phyloP scores from a whole-genome alignment of 2,797 vertebrate species.

The Tragopan temminckii region DNA sequence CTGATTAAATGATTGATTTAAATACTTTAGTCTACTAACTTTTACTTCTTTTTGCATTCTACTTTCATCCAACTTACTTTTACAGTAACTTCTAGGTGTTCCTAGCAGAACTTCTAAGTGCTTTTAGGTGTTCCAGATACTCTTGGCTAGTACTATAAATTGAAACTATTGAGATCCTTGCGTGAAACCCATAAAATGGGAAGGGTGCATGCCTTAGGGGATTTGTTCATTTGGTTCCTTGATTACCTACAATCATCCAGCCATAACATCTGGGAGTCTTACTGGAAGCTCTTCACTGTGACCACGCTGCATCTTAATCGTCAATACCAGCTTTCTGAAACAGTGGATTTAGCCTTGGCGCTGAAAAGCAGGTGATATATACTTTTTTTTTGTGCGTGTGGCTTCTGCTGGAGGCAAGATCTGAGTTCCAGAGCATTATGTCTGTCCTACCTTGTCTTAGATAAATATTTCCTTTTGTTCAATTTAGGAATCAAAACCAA shows the following conservation, averaged over 20 bases:
- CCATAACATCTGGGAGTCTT: slow-evolving; percentile 53
- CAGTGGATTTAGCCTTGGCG: slow-evolving; percentile 69
- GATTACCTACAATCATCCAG: slow-evolving; percentile 56
- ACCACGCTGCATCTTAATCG: slow-evolving; percentile 52
- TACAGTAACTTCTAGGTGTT: slow-evolving; percentile 19
- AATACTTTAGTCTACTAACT: neutral
- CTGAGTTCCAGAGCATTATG: slow-evolving; percentile 36
- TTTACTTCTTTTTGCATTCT: slow-evolving; percentile 26
- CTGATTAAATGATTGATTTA: neutral
- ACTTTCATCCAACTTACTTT: slow-evolving; percentile 28
- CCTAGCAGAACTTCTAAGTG: neutral
- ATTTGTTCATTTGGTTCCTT: slow-evolving; percentile 63
- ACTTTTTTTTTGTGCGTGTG: slow-evolving; percentile 5
- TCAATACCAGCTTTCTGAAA: slow-evolving; percentile 70
- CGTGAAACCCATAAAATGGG: neutral
- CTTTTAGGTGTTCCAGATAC: slow-evolving; percentile 6
- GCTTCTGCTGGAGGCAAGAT: slow-evolving; percentile 72
- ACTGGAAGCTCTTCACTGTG: slow-evolving; percentile 68
- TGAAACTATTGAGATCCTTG: neutral
- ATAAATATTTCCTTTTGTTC: slow-evolving; percentile 73
- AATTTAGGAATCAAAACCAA: slow-evolving; percentile 80
- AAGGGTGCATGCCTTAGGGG: slow-evolving; percentile 62
- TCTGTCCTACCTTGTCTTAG: slow-evolving; percentile 64
- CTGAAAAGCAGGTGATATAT: slow-evolving; percentile 75
- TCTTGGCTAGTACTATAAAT: slow-evolving; percentile 22